Conservation (phyloP, 2,888 invertebrate species). For the Eremobia ochroleuca region DNA sequence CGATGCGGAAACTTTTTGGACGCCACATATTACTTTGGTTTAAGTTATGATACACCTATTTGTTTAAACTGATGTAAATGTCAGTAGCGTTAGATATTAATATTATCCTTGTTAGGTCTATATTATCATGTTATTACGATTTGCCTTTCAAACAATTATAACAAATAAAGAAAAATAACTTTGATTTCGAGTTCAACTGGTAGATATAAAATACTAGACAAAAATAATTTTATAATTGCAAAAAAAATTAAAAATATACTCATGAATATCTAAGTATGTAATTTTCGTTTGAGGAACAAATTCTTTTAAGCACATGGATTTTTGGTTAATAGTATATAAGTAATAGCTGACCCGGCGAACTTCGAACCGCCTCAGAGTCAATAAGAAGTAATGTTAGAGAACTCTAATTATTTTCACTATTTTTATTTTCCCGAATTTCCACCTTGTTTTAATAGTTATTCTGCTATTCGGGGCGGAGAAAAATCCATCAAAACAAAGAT, state of each 20-base stretch:
- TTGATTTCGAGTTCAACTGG: slow-evolving; percentile 38
- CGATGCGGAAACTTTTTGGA: not conserved
- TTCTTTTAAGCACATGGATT: not conserved
- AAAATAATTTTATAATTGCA: not conserved
- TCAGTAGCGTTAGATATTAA: not conserved
- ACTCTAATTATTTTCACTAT: no score
- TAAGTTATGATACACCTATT: not conserved
- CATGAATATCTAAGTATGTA: not conserved
- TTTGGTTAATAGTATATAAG: no score
- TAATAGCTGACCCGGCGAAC: no score
- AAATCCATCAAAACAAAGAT: no score
- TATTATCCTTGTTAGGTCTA: not conserved
- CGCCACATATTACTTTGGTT: no score
- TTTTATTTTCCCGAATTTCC: no score
- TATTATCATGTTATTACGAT: no score
- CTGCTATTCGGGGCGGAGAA: no score
- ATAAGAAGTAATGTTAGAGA: no score
- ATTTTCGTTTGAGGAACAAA: not conserved
- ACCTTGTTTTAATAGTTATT: no score
- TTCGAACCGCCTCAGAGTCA: no score
- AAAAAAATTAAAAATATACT: not conserved
- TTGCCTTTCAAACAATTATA: not conserved
- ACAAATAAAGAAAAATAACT: not conserved
- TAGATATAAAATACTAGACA: not conserved
- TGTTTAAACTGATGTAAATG: not conserved